Conservation (phyloP, 92 coral and sea anemone species). For the Phenganax stokvisi region DNA sequence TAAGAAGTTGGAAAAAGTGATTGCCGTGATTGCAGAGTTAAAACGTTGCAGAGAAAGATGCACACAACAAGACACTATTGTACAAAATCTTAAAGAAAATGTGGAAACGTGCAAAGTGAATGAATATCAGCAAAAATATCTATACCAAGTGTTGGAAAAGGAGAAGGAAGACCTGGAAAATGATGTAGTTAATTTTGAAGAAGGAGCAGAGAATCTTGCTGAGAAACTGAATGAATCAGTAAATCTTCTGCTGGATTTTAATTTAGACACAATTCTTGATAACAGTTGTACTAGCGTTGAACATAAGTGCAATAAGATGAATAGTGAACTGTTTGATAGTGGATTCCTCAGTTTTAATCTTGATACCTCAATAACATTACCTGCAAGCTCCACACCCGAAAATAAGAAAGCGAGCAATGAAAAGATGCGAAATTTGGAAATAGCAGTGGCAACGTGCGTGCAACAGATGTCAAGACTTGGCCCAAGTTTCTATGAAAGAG, state of each 20-base stretch:
- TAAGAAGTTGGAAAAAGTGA: constrained; percentile 4
- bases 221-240: constrained; percentile 5
- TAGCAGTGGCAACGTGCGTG: constrained; percentile 10
- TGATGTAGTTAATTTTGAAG: background rate
- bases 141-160: constrained; percentile 23
- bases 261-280: background rate
- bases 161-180: constrained; percentile 31
- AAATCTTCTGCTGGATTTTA: background rate
- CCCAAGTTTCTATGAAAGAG: constrained; percentile 2
- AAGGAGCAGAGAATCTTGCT: background rate
- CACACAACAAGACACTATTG: background rate
- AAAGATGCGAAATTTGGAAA: constrained; percentile 7
- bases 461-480: background rate
- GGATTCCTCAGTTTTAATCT: background rate
- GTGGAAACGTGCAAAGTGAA: constrained; percentile 17
- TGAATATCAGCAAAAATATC: constrained; percentile 27
- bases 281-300: constrained; percentile 23
- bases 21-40: background rate
- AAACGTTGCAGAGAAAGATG: background rate
- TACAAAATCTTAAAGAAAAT: constrained; percentile 14
- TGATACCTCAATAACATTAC: background rate
- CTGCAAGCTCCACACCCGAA: constrained; percentile 1
- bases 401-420: background rate
- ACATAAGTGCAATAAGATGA: background rate
- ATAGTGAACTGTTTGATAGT: constrained; percentile 17